These are phyloP conservation scores for Tor tambroides DNA, from an alignment of 2,113 vertebrate species.

Conservation along the genomic window DNA sequence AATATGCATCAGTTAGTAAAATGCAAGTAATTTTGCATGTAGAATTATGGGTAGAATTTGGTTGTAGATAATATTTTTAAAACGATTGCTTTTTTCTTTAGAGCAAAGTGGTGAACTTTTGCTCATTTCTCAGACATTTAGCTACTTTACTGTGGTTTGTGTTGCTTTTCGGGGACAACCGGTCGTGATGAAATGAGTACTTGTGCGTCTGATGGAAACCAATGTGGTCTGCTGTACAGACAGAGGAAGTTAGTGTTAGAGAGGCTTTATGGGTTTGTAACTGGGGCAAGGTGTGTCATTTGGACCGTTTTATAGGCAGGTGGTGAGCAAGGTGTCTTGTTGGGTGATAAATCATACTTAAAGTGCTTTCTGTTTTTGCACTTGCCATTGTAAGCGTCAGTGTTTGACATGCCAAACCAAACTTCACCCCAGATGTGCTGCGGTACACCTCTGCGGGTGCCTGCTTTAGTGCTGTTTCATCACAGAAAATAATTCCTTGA, in stretches of 20 bases:
- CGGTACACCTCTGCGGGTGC: background rate
- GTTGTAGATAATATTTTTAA: background rate
- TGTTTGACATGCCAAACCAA: background rate
- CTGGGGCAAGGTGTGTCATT: background rate
- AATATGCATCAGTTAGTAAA: too few relatives aligned
- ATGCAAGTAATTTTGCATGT: too few relatives aligned
- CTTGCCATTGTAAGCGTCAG: background rate
- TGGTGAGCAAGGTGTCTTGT: background rate
- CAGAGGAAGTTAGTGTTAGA: background rate
- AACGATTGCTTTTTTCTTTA: background rate
- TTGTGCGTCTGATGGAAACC: background rate
- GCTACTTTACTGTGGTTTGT: background rate
- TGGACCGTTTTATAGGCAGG: background rate
- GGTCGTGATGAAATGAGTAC: background rate
- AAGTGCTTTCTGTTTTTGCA: background rate
- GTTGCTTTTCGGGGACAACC: background rate
- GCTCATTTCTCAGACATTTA: background rate
- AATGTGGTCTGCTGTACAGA: background rate
- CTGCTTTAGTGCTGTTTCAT: background rate
- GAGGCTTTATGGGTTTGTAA: background rate
- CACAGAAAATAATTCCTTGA: background rate
- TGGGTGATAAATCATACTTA: background rate
- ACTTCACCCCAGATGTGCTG: constrained; percentile 2
- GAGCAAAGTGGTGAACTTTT: background rate
- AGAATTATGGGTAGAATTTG: background rate